Conservation (phyloP, 1,140 invertebrate species). For the Cyrtorhinus lividipennis region DNA sequence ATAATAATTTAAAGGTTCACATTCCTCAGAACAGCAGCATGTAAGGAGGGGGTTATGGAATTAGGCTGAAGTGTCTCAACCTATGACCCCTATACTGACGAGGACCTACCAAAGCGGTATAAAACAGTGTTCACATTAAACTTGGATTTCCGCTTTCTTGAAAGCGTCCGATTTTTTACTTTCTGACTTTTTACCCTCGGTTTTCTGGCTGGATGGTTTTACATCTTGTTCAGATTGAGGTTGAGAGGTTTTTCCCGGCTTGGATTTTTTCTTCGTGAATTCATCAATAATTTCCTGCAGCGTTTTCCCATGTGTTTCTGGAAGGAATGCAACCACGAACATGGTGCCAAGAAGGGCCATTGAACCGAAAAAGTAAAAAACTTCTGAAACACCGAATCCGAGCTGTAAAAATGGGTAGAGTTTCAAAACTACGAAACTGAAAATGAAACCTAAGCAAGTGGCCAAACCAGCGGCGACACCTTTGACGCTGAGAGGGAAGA, state of each 20-base stretch:
- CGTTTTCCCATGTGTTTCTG: conserved; percentile 66
- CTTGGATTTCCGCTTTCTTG: too few relatives aligned
- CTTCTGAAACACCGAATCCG: conserved; percentile 40
- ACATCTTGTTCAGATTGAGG: too few relatives aligned
- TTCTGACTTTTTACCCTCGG: not conserved
- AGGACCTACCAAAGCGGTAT: too few relatives aligned
- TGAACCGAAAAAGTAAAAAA: conserved; percentile 54
- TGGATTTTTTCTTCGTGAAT: conserved; percentile 20
- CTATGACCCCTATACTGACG: too few relatives aligned
- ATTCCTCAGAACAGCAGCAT: too few relatives aligned
- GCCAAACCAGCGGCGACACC: conserved; percentile 47
- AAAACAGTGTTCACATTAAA: too few relatives aligned
- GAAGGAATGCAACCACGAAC: conserved; percentile 50
- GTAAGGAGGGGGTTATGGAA: too few relatives aligned
- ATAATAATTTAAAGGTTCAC: too few relatives aligned
- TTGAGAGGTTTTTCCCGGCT: not conserved
- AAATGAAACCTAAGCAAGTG: conserved; percentile 47
- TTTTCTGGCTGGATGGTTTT: not conserved
- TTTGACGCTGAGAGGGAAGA: conserved; percentile 32
- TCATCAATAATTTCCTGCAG: conserved; percentile 45
- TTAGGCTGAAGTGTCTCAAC: too few relatives aligned
- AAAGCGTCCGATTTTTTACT: not conserved
- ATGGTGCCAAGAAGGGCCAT: conserved; percentile 49
- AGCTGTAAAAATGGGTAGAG: conserved; percentile 45
- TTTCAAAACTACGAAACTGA: conserved; percentile 59